phyloP scores from a whole-genome alignment of 2,888 invertebrate genomes.

The Leptarthrus brevirostris region DNA sequence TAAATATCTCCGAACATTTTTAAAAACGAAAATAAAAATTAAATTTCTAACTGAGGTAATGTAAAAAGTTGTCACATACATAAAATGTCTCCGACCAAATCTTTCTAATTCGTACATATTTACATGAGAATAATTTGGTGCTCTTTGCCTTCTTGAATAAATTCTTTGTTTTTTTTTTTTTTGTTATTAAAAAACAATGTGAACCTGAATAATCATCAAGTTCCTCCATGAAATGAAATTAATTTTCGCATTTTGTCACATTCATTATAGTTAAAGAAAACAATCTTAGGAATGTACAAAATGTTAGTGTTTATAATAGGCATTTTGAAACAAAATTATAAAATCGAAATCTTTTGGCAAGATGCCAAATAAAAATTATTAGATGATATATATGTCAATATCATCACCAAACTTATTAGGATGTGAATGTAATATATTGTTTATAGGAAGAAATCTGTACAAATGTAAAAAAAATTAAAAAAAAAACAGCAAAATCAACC shows the following conservation, averaged over 20 bases:
- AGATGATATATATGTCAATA: not conserved
- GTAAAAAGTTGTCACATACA: not conserved
- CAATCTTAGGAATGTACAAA: conserved; percentile 10
- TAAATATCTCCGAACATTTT: not conserved
- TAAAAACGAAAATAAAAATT: no score
- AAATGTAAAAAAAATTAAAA: conserved; percentile 45
- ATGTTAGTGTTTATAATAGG: conserved; percentile 16
- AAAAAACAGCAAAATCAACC: conserved; percentile 28
- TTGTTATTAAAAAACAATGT: no score
- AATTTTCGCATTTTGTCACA: not conserved
- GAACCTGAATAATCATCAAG: not conserved
- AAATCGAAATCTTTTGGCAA: conserved; percentile 6
- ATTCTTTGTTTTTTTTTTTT: no score
- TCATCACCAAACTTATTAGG: conserved; percentile 26
- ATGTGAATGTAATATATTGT: conserved; percentile 40
- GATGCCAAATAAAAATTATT: not conserved
- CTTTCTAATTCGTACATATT: no score
- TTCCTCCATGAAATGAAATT: not conserved
- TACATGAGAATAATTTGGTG: no score
- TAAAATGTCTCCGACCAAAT: not conserved
- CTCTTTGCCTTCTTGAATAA: not conserved
- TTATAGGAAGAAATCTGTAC: conserved; percentile 40
- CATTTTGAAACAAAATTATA: conserved; percentile 11
- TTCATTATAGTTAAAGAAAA: not conserved
- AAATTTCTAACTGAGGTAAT: no score